Conservation (phyloP, 2,113 vertebrate genomes). For the Emydura subglobosa region DNA sequence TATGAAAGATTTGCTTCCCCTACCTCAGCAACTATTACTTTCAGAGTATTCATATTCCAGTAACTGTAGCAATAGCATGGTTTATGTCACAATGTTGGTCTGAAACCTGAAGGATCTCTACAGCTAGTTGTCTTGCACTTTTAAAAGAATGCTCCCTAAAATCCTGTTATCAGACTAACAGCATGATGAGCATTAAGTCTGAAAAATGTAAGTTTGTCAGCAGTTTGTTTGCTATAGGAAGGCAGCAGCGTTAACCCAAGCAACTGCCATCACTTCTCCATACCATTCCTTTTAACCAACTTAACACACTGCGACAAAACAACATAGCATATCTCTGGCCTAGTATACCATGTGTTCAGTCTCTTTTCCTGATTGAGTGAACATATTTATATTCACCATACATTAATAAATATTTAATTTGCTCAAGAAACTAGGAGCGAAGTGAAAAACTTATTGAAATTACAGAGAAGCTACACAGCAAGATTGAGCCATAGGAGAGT, state of each 20-base stretch:
- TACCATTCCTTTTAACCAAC: background rate
- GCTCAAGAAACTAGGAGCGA: background rate
- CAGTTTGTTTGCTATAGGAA: background rate
- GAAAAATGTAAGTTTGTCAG: background rate
- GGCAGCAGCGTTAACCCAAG: background rate
- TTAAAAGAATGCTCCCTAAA: background rate
- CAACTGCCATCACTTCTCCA: background rate
- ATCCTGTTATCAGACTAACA: background rate
- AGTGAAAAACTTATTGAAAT: background rate
- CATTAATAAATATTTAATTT: background rate
- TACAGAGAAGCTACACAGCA: background rate
- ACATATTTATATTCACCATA: background rate
- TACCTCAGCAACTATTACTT: background rate
- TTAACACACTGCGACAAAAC: background rate
- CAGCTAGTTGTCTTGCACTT: background rate
- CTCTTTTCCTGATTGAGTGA: background rate
- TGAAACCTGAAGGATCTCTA: background rate
- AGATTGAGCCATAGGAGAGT: background rate
- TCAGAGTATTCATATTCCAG: background rate
- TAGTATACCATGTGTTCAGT: background rate
- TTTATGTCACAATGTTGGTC: constrained; percentile 7
- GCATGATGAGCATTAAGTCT: background rate
- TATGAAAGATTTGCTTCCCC: background rate
- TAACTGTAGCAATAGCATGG: background rate
- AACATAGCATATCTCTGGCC: background rate